These are phyloP conservation scores for Rousettus madagascariensis DNA, from an alignment of 2,797 vertebrate species.

Conservation along the genomic window DNA sequence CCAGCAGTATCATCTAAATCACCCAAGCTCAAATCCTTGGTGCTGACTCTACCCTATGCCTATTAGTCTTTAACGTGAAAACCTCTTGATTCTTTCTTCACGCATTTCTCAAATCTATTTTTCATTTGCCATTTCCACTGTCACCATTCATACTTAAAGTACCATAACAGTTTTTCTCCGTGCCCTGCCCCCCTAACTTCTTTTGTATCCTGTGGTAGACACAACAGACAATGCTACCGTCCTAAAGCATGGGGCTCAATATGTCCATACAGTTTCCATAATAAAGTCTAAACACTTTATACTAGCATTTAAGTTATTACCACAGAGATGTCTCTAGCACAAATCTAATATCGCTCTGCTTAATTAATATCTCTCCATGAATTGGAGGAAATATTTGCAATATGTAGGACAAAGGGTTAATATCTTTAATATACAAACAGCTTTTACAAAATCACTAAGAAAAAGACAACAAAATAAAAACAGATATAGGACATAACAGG, in stretches of 20 bases:
- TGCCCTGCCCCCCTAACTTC: background rate
- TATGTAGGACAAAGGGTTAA: background rate
- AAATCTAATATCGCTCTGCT: background rate
- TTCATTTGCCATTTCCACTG: background rate
- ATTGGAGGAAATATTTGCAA: background rate
- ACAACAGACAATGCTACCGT: background rate
- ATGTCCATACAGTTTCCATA: background rate
- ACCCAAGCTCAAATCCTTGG: background rate
- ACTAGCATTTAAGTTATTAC: background rate
- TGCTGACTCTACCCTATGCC: background rate
- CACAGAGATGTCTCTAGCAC: background rate
- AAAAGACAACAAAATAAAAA: conserved; percentile 22
- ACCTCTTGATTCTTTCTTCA: background rate
- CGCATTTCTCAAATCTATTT: conserved; percentile 2
- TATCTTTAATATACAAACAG: background rate
- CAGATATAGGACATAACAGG: background rate
- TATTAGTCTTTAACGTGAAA: background rate
- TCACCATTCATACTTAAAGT: background rate
- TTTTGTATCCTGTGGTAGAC: background rate
- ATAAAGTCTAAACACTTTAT: background rate
- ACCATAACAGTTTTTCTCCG: background rate
- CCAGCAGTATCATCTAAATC: background rate
- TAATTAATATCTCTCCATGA: background rate
- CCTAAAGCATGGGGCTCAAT: background rate
- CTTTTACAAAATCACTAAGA: background rate